These are phyloP conservation scores for Achlya flavicornis DNA, from an alignment of 2,888 invertebrate genomes.

Conservation along the genomic window DNA sequence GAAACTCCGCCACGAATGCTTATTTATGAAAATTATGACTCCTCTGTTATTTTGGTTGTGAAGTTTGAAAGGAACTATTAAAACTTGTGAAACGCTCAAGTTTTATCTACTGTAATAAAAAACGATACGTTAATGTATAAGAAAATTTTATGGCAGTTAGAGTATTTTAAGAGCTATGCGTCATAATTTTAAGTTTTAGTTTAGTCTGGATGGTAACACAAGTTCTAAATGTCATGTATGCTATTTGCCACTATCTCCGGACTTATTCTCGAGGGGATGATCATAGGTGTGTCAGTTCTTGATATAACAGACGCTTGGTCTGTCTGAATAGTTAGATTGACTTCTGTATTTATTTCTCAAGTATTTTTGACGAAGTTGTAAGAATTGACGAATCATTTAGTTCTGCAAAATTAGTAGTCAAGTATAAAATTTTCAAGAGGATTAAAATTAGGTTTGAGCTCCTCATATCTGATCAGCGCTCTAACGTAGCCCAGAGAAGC, in stretches of 20 bases:
- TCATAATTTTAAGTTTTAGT: not conserved
- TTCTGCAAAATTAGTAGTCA: too few relatives aligned
- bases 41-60: conserved; percentile 2
- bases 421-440: too few relatives aligned
- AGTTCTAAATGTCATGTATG: not conserved
- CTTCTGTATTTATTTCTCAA: not conserved
- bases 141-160: not conserved
- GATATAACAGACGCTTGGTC: not conserved
- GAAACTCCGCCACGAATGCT: conserved; percentile 39
- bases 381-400: not conserved
- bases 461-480: too few relatives aligned
- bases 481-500: too few relatives aligned
- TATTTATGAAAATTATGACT: conserved; percentile 43
- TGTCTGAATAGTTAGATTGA: conserved; percentile 5
- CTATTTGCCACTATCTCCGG: not conserved
- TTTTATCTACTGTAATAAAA: conserved; percentile 6
- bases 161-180: not conserved
- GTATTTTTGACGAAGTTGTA: not conserved
- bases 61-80: conserved; percentile 7
- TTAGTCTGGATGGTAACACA: not conserved
- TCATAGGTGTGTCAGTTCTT: not conserved
- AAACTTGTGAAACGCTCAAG: conserved; percentile 8
- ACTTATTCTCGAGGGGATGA: not conserved
- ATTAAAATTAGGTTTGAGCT: too few relatives aligned
- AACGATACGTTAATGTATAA: not conserved